Evolutionary conservation across 1,140 invertebrate species (phyloP).

Genomic region (Zelostemma sp.): DNA sequence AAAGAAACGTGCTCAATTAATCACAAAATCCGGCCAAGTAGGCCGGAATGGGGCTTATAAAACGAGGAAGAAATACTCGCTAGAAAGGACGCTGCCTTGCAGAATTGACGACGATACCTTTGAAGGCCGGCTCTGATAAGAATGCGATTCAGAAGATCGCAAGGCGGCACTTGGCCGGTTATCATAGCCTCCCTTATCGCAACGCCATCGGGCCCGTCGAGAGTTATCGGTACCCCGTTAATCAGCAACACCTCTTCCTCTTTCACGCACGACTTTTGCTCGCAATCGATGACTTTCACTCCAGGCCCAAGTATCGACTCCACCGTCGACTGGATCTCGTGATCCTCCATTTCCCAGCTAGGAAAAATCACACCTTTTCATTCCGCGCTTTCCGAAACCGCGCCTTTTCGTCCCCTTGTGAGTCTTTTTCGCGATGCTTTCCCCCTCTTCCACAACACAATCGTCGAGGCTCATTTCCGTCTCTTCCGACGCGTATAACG

Average conservation of each 20-base stretch:
- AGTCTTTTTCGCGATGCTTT: slow-evolving; percentile 2
- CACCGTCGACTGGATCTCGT: slow-evolving; percentile 82
- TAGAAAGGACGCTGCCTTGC: too few relatives aligned
- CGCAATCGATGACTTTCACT: slow-evolving; percentile 81
- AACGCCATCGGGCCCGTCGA: slow-evolving; percentile 78
- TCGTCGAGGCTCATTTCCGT: slow-evolving; percentile 49
- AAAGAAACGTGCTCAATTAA: too few relatives aligned
- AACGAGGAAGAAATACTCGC: too few relatives aligned
- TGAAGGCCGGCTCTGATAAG: slow-evolving; percentile 78
- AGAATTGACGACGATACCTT: slow-evolving; percentile 56
- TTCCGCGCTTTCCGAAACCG: background rate
- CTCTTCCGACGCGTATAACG: slow-evolving; percentile 48
- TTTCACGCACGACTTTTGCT: slow-evolving; percentile 79
- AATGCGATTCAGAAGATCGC: slow-evolving; percentile 80
- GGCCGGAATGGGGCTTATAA: too few relatives aligned
- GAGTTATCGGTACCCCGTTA: slow-evolving; percentile 79
- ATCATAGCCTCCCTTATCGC: slow-evolving; percentile 79
- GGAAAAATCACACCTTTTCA: slow-evolving; percentile 7
- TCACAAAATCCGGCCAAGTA: too few relatives aligned
- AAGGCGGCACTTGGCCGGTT: slow-evolving; percentile 79
- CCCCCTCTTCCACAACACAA: slow-evolving; percentile 26
- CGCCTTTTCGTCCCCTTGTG: slow-evolving; percentile 19
- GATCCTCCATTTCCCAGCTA: slow-evolving; percentile 74
- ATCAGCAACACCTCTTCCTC: slow-evolving; percentile 82
- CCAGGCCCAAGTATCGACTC: slow-evolving; percentile 82